Evolutionary conservation across 2,888 invertebrate genomes (phyloP), one percentile per base, ranked within the genome.

Genomic region (Agrochola litura): DNA sequence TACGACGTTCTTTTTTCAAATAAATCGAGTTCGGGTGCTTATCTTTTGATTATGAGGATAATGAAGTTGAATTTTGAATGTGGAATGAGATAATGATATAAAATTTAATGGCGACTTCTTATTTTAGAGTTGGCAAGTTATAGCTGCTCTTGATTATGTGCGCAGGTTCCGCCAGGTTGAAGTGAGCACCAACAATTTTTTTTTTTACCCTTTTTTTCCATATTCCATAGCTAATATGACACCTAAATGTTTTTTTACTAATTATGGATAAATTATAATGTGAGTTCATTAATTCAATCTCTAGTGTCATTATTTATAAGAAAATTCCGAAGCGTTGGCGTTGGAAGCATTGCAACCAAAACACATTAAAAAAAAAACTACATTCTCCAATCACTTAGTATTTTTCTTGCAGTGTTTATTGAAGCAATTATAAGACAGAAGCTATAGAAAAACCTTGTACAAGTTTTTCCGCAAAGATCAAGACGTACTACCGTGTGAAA

Each of bases 11-110:
- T 83, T 86, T 86, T 88, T 86, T 79, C 71, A 82, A 79, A 79
- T 79, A 69, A 79, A 87, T 83, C 73, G 79, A 78, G 81, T 78
- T 83, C 60, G 77, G 83, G 77, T 73, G 69, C 80, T 83, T 83
- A 84, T 83, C 84, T 80, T 82, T 83, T 83, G 64, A 82, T 82
- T 83, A 80, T 79, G 37, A 61, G 72, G 72, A 64, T 76, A 73
- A 80, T 80, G 65, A 65, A 69, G 65, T 80, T 52, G 37, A 64
- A 60, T 71, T 82, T 82, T 25, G 54, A 75, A 64, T 61, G 16
- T 43, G 3, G 56, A 64, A 61, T 41, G 8, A 30, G 65, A 30
- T 67, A 43, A n/a, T 73, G n/a, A 46, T 10, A 14, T 19, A 2
- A 49, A 52, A 60, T 54, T 54, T 12, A 22, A 16, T 30, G 46